Conservation (phyloP, 2,888 invertebrate species). For the Ischnus inquisitorius region DNA sequence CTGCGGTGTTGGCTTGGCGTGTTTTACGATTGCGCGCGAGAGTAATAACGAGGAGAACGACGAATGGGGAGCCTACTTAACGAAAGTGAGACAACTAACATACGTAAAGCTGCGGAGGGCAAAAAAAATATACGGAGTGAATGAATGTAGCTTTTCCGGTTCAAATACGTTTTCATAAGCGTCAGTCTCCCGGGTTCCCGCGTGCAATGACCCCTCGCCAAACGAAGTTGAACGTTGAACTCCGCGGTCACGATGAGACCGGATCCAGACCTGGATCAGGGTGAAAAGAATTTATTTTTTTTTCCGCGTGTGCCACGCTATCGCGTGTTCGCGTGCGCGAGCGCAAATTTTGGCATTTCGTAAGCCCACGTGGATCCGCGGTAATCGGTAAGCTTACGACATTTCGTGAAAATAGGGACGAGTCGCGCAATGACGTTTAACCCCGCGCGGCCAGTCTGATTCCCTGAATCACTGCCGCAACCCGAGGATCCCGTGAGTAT, state of each 20-base stretch:
- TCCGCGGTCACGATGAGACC: neutral
- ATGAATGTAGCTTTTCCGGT: constrained; percentile 23
- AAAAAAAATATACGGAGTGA: constrained; percentile 12
- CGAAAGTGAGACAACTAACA: constrained; percentile 34
- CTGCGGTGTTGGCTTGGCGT: constrained; percentile 41
- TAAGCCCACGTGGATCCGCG: neutral
- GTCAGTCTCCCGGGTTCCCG: neutral
- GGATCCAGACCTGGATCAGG: constrained; percentile 20
- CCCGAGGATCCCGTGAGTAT: neutral
- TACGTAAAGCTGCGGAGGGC: constrained; percentile 15
- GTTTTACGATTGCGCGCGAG: constrained; percentile 63
- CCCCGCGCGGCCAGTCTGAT: neutral
- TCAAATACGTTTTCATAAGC: constrained; percentile 29
- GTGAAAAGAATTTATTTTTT: constrained; percentile 50
- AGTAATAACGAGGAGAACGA: constrained; percentile 44
- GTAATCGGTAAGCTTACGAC: constrained; percentile 19
- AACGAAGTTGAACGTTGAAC: constrained; percentile 19
- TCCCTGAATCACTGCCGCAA: constrained; percentile 15
- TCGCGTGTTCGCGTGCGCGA: neutral
- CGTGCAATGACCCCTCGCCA: neutral
- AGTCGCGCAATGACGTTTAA: neutral
- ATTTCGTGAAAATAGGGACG: constrained; percentile 10
- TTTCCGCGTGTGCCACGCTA: neutral
- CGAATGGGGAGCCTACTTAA: constrained; percentile 44
- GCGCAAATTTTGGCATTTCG: neutral